Evolutionary conservation across 2,888 invertebrate genomes (phyloP).

Genomic region (Spilosoma lubricipeda): DNA sequence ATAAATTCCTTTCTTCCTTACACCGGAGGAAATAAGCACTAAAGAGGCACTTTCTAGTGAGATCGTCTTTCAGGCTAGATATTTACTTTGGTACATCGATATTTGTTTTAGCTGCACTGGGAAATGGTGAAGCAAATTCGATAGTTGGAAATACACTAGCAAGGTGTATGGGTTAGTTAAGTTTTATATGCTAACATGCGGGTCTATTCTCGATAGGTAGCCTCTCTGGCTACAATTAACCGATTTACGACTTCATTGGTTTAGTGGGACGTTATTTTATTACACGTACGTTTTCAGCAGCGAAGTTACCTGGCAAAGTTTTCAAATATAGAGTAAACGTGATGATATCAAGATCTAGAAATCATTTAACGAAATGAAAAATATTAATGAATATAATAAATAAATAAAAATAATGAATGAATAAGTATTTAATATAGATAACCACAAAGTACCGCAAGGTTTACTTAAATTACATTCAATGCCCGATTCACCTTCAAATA

Average conservation of each 20-base stretch:
- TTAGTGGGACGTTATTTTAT: background rate
- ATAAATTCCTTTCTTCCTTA: slow-evolving; percentile 46
- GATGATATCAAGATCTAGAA: too few species aligned
- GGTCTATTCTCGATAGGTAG: background rate
- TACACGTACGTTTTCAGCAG: background rate
- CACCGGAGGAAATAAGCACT: slow-evolving; percentile 43
- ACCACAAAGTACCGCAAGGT: too few species aligned
- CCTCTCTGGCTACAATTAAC: background rate
- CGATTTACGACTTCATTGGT: background rate
- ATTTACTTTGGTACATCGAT: slow-evolving; percentile 45
- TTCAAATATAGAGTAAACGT: too few species aligned
- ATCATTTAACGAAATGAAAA: too few species aligned
- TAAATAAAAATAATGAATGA: too few species aligned
- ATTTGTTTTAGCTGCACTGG: slow-evolving; percentile 40
- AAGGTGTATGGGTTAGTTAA: background rate
- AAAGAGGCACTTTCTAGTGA: slow-evolving; percentile 27
- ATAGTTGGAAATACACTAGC: background rate
- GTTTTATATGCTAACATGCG: background rate
- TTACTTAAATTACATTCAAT: too few species aligned
- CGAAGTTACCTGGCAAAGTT: background rate
- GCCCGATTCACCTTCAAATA: too few species aligned
- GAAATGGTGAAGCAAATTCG: slow-evolving; percentile 4
- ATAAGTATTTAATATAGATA: too few species aligned
- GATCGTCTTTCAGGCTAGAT: slow-evolving; percentile 31
- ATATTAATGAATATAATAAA: too few species aligned